A percentile compares a stretch with the other conserved stretches of the same genome.
Evolutionary conservation across 2,888 invertebrate genomes (phyloP).

Genomic region (Saturnia japonica): DNA sequence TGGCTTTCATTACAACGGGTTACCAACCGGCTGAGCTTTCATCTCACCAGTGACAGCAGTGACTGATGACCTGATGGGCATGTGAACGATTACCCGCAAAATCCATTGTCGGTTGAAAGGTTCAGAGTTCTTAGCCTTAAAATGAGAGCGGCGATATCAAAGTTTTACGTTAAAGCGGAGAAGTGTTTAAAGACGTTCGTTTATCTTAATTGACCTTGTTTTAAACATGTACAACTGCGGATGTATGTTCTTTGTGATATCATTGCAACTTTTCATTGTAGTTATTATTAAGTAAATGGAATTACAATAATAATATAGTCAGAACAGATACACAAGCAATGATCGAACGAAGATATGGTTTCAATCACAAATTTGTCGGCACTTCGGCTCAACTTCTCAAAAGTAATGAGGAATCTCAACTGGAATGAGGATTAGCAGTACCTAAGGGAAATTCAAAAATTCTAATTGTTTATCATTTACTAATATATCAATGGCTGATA

Average conservation of each 20-base stretch:
- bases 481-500: too few relatives aligned
- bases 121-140: constrained; percentile 50
- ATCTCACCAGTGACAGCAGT: constrained; percentile 66
- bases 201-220: neutral
- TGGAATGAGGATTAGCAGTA: too few relatives aligned
- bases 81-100: constrained; percentile 68
- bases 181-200: constrained; percentile 6
- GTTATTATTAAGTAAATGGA: neutral
- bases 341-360: too few relatives aligned
- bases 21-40: constrained; percentile 52
- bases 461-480: too few relatives aligned
- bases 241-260: neutral
- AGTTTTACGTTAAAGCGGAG: constrained; percentile 38
- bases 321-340: too few relatives aligned
- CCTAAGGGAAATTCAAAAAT: too few relatives aligned
- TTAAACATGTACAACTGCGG: neutral
- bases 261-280: neutral
- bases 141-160: constrained; percentile 67
- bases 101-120: constrained; percentile 66
- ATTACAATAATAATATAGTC: too few relatives aligned
- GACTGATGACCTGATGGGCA: constrained; percentile 76
- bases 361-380: too few relatives aligned
- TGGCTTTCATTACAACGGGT: constrained; percentile 40
- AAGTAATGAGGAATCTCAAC: too few relatives aligned
- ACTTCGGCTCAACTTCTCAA: too few relatives aligned